phyloP scores from a whole-genome alignment of 2,797 vertebrate genomes.

The Anisognathus igniventris region DNA sequence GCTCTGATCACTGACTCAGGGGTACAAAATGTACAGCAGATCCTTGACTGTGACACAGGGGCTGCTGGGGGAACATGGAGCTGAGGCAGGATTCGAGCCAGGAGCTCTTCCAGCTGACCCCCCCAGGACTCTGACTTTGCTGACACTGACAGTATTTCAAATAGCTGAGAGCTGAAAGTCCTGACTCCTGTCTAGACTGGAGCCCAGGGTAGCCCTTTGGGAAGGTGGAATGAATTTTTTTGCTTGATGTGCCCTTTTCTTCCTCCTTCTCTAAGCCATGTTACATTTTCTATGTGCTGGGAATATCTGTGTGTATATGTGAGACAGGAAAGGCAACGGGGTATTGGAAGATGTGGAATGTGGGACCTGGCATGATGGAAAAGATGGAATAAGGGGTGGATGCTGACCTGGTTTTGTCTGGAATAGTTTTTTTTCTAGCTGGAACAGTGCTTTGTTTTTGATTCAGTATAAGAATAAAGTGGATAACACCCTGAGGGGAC shows the following conservation, averaged over 20 bases:
- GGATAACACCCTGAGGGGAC: background rate
- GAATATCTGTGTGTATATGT: background rate
- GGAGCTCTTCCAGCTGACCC: background rate
- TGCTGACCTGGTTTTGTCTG: background rate
- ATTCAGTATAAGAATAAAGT: background rate
- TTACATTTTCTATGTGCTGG: background rate
- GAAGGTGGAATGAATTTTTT: background rate
- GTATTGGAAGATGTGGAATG: background rate
- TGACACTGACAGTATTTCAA: background rate
- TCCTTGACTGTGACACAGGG: rapidly evolving
- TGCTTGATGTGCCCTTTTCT: background rate
- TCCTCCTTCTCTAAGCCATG: background rate
- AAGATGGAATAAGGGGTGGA: background rate
- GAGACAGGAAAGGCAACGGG: background rate
- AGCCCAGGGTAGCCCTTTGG: background rate
- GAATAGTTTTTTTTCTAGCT: background rate
- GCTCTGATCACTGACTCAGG: background rate
- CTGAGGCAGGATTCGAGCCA: background rate
- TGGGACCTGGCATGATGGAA: background rate
- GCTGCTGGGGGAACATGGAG: background rate
- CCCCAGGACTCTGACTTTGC: background rate
- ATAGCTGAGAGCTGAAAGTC: conserved; percentile 5
- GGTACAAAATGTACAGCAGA: background rate
- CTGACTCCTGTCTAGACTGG: background rate
- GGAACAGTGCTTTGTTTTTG: background rate